Evolutionary conservation across 1,140 invertebrate genomes (phyloP), one percentile per base, ranked within the genome.

Genomic region (Orchesella cincta): DNA sequence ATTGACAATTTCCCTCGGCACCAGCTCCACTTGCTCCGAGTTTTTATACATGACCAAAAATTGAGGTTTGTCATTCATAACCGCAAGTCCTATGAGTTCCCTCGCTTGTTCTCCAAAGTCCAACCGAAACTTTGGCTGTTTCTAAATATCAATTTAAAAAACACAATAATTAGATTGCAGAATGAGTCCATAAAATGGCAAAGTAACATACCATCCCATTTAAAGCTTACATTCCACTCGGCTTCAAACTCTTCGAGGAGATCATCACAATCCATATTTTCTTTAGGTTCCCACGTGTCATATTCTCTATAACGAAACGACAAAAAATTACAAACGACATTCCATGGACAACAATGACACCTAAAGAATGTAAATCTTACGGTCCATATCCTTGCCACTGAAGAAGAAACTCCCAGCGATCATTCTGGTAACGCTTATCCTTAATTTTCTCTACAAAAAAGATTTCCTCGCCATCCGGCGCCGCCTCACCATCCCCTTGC

Each of bases 361-460:
- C 8, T 46, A 12, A 12, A 46, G 20, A 46, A 46, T n/a, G n/a
- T 67, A 8, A 33, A 67, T n/a, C 62, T 67, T 67, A 67, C 62
- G 62, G 62, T 5, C 23, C 62, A 67, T 67, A 67, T 8, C 62
- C 62, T 67, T 67, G 62, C 62, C 62, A 67, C 31, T 67, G 8
- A 1, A 67, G n/a, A 14, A 67, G n/a, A 67, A 31, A 67, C 31
- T 67, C 62, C 62, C 62, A 67, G 5, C 62, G 2, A 12, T 29
- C 62, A 33, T 31, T 29, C 3, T 67, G 8, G 8, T 12, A 67
- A 14, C 62, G 29, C 29, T 67, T 67, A n/a, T 67, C 62, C n/a
- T 67, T 67, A n/a, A 67, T 67, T 31, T 67, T 67, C 31, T 67
- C 62, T 1, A 67, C 62, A n/a, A 31, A 67, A n/a, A 67, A 67